Base-by-base conservation (phyloP, 2,797 vertebrate species). In the Peromyscus melanophrys region DNA sequence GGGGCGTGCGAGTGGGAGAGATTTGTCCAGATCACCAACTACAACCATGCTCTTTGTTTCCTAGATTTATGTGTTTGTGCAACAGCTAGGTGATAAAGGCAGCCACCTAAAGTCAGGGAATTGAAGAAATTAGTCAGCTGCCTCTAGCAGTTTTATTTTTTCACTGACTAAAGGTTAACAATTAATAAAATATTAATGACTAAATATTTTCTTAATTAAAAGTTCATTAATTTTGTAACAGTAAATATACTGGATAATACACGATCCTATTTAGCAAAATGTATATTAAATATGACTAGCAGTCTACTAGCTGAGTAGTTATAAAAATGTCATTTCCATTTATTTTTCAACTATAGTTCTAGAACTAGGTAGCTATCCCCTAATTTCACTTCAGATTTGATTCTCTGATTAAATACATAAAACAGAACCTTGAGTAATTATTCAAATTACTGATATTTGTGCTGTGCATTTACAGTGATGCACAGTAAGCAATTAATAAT, bases 141-240 rank as follows among this genome's bases (percentile, higher is more conserved):
- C 82, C 43, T 86, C 13, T 73, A 14, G 4, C 37, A 34, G 11
- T 75, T 86, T 37, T 73, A 40, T 65, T 65, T 76, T 27, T 57
- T 84, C 13, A 75, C 84, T 57, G n/a, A 77, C 27, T 81, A 29
- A 27, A 73, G 49, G 19, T 75, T 90, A 84, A 69, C 61, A 75
- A 65, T 46, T 1, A 93, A 78, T 86, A 82, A 82, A 89, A 94
- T 49, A 37, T 92, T 81, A 95, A 46, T 40, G 14, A 34, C n/a
- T 81, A 71, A 46, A 46, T 34, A 16, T 46, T 46, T 83, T 27
- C n/a, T 69, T 59, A 59, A 59, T 59, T 59, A 59, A 40, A 87
- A 71, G 10, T 52, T 34, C 43, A 13, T 46, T 67, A 78, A 80
- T 93, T 78, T 93, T 87, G 17, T 87, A 88, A 71, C 0, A 86